Conservation (phyloP, 2,888 invertebrate species). For the Tholera decimalis region DNA sequence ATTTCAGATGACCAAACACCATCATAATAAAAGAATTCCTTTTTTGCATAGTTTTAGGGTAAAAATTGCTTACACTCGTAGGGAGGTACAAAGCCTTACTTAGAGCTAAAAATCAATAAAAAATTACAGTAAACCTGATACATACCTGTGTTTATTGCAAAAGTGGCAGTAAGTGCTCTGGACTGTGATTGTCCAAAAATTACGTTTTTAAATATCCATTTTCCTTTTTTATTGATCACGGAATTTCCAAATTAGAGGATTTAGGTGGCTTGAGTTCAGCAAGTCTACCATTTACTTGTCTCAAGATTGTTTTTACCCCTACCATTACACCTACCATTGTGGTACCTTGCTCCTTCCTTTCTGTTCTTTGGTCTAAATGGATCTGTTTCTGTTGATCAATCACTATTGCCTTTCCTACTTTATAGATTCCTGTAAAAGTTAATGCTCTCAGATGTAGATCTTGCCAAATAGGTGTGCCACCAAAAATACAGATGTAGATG, state of each 20-base stretch:
- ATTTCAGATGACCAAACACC: too few species aligned
- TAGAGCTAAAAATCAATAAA: too few species aligned
- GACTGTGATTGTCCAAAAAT: not conserved
- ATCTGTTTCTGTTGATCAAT: not conserved
- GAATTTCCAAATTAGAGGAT: not conserved
- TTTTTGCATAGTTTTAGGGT: too few species aligned
- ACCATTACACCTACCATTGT: too few species aligned
- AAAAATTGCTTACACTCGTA: too few species aligned
- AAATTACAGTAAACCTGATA: too few species aligned
- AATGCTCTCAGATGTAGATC: not conserved
- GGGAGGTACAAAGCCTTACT: too few species aligned
- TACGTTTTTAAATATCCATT: not conserved
- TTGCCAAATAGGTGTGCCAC: not conserved
- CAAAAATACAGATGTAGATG: not conserved
- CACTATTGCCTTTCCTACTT: not conserved
- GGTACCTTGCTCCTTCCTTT: too few species aligned
- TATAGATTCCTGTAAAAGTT: not conserved
- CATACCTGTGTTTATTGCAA: too few species aligned
- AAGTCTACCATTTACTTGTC: not conserved
- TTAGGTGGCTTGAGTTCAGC: not conserved
- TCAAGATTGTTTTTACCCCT: not conserved
- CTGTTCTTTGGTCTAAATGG: too few species aligned
- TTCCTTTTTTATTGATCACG: not conserved
- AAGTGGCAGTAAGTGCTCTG: too few species aligned
- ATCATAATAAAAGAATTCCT: too few species aligned